Evolutionary conservation across 2,113 vertebrate species (phyloP).

Genomic region (Neodon shergylaensis): DNA sequence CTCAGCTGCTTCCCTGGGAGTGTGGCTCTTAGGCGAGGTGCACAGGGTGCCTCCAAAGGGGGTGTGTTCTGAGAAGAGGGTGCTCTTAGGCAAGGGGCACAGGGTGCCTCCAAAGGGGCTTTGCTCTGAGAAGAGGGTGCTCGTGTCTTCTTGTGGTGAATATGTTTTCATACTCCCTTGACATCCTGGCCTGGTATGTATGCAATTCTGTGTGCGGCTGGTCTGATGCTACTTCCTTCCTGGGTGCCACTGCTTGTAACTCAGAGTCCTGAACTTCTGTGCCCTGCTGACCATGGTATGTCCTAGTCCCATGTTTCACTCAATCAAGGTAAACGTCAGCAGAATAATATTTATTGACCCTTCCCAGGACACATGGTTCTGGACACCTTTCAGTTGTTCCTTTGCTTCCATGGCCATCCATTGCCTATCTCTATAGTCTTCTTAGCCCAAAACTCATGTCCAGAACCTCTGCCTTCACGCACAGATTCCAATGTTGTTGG

Average conservation of each 20-base stretch:
- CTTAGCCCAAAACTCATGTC: not conserved
- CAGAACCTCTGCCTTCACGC: not conserved
- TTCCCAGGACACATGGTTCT: not conserved
- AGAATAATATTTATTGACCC: not conserved
- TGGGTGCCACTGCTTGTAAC: too few relatives aligned
- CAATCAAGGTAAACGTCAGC: constrained; percentile 12
- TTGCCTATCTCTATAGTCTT: not conserved
- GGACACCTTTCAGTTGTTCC: not conserved
- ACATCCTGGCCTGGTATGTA: not conserved
- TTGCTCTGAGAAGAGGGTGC: too few relatives aligned
- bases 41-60: rapidly evolving
- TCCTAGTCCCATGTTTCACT: not conserved
- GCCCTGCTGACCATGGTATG: not conserved
- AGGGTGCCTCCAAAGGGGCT: too few relatives aligned
- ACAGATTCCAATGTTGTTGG: not conserved
- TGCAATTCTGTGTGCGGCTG: not conserved
- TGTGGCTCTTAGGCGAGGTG: not conserved
- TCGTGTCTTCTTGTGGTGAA: not conserved
- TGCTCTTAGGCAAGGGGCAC: too few relatives aligned
- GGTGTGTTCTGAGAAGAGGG: too few relatives aligned
- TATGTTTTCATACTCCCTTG: not conserved
- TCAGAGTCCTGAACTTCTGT: not conserved
- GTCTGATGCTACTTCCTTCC: too few relatives aligned
- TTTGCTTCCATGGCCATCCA: not conserved
- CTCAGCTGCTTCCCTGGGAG: not conserved